phyloP scores from a whole-genome alignment of 92 coral and sea anemone genomes.

The Muricea muricata region DNA sequence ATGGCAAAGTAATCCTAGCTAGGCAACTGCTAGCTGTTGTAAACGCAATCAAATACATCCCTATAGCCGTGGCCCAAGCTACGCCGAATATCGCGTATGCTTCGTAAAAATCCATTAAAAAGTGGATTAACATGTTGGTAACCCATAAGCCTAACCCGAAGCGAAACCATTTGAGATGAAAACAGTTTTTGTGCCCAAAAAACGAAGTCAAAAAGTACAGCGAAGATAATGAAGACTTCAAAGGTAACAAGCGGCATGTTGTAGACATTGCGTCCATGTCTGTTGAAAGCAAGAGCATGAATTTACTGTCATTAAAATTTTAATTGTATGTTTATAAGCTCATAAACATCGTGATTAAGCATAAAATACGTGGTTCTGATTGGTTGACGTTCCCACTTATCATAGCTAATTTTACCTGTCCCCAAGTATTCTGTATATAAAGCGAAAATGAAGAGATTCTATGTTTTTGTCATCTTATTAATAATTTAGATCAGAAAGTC shows the following conservation, averaged over 20 bases:
- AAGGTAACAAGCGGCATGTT: not conserved
- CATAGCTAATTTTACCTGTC: no score
- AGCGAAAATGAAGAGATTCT: no score
- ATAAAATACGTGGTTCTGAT: no score
- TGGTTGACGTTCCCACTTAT: no score
- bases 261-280: no score
- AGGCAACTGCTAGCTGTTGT: conserved; percentile 75
- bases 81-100: conserved; percentile 85
- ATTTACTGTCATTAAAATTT: no score
- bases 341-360: no score
- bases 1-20: conserved; percentile 79
- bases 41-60: conserved; percentile 80
- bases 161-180: conserved; percentile 62
- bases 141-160: conserved; percentile 81
- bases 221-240: conserved; percentile 60
- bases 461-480: not conserved
- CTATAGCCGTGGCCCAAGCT: conserved; percentile 98
- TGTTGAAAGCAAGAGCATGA: no score
- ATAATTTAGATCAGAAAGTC: not conserved
- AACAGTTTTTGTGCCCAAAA: conserved; percentile 82
- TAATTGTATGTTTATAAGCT: no score
- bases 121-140: conserved; percentile 74
- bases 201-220: conserved; percentile 79
- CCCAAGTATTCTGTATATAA: no score
- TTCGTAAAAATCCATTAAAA: conserved; percentile 92